These are phyloP conservation scores for Drosophila quinaria DNA, from an alignment of 2,888 invertebrate genomes.

Conservation along the genomic window DNA sequence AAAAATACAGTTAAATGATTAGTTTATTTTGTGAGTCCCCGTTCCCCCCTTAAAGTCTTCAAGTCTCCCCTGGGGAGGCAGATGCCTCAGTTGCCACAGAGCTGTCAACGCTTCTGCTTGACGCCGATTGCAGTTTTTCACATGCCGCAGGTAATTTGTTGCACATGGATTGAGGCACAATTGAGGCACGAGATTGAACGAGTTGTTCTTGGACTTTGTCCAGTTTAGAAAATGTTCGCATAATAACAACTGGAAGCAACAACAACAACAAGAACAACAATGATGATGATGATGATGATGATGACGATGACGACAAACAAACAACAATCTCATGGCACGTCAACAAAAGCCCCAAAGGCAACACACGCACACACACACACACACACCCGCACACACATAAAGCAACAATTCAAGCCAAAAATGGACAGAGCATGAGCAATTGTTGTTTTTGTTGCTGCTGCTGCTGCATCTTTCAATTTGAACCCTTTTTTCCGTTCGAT, in stretches of 20 bases:
- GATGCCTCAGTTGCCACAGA: slow-evolving; percentile 30
- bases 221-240: slow-evolving; percentile 46
- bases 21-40: slow-evolving; percentile 24
- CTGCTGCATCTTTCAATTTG: slow-evolving; percentile 72
- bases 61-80: slow-evolving; percentile 13
- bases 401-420: slow-evolving; percentile 44
- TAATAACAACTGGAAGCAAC: slow-evolving; percentile 15
- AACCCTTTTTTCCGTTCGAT: slow-evolving; percentile 72
- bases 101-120: slow-evolving; percentile 58
- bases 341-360: slow-evolving; percentile 70
- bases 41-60: slow-evolving; percentile 24
- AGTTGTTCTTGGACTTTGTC: slow-evolving; percentile 56
- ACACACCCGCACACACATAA: slow-evolving; percentile 2
- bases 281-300: background rate
- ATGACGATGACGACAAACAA: slow-evolving; percentile 47
- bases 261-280: slow-evolving; percentile 1
- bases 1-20: slow-evolving; percentile 45
- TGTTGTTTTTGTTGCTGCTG: slow-evolving; percentile 33
- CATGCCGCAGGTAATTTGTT: slow-evolving; percentile 81
- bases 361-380: slow-evolving; percentile 25
- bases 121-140: slow-evolving; percentile 51
- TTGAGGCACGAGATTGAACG: slow-evolving; percentile 49
- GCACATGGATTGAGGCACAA: slow-evolving; percentile 73
- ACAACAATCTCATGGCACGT: slow-evolving; percentile 74
- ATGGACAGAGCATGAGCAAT: slow-evolving; percentile 52